phyloP scores from a whole-genome alignment of 1,140 invertebrate species.

The Thaumetopoea pityocampa region DNA sequence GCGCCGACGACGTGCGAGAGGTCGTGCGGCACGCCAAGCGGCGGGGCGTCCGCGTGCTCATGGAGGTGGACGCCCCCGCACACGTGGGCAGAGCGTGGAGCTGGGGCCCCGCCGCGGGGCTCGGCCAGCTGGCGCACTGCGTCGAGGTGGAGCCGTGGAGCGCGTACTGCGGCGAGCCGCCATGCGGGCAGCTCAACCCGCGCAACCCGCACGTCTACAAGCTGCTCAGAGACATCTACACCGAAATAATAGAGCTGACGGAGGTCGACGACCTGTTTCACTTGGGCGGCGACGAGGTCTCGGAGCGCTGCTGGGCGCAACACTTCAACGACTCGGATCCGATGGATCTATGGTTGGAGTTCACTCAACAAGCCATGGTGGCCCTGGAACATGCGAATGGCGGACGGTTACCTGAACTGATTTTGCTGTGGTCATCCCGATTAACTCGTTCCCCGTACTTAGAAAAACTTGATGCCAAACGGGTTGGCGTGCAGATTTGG shows the following conservation, averaged over 20 bases:
- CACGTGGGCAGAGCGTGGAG: constrained; percentile 89
- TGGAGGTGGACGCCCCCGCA: constrained; percentile 88
- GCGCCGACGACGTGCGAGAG: constrained; percentile 79
- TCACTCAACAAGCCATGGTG: constrained; percentile 80
- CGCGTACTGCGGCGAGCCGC: constrained; percentile 86
- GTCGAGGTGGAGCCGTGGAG: constrained; percentile 87
- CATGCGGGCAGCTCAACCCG: constrained; percentile 89
- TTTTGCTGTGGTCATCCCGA: constrained; percentile 88
- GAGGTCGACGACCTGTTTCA: constrained; percentile 84
- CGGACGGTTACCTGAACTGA: constrained; percentile 78
- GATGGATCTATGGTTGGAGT: constrained; percentile 86
- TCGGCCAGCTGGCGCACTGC: constrained; percentile 84
- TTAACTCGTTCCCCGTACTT: constrained; percentile 84
- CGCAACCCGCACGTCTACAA: constrained; percentile 84
- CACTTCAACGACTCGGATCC: constrained; percentile 85
- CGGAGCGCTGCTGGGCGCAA: constrained; percentile 82
- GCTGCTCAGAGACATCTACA: constrained; percentile 81
- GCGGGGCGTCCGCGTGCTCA: constrained; percentile 82
- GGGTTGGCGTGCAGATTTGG: constrained; percentile 83
- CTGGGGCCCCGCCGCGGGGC: constrained; percentile 81
- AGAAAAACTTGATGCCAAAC: constrained; percentile 76
- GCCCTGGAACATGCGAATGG: constrained; percentile 80
- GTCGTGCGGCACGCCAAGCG: constrained; percentile 81
- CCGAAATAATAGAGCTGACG: constrained; percentile 81
- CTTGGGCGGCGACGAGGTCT: constrained; percentile 90